Percentiles rank a stretch among this genome's conserved stretches.
These are phyloP conservation scores for Chrysomela aeneicollis DNA, from an alignment of 2,888 invertebrate species.

Conservation along the genomic window DNA sequence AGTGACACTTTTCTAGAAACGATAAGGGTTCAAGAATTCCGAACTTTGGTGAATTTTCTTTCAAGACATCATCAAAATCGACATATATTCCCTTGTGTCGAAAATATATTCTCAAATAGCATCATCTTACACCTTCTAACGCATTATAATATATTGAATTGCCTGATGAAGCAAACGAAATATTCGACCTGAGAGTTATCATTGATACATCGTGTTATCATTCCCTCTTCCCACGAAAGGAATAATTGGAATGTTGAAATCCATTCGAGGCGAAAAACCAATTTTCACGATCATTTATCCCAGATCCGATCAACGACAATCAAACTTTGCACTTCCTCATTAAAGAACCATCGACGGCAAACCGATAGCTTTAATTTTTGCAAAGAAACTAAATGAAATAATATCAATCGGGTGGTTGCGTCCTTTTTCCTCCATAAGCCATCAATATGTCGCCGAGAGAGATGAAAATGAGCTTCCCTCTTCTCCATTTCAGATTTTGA, in stretches of 20 bases:
- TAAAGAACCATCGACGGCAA: constrained; percentile 33
- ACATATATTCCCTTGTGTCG: too few relatives aligned
- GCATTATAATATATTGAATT: not conserved
- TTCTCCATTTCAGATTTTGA: constrained; percentile 20
- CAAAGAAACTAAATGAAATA: constrained; percentile 24
- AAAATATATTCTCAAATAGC: too few relatives aligned
- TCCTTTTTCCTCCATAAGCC: not conserved
- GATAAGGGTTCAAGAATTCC: too few relatives aligned
- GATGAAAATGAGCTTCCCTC: constrained; percentile 1
- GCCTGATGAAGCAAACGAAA: too few relatives aligned
- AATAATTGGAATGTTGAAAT: constrained; percentile 13
- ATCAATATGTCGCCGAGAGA: not conserved
- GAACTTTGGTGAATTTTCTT: too few relatives aligned
- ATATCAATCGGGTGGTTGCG: constrained; percentile 2
- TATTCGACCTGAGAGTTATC: too few relatives aligned
- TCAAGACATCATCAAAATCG: too few relatives aligned
- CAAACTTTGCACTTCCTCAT: constrained; percentile 32
- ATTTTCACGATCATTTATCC: constrained; percentile 25
- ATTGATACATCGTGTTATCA: too few relatives aligned
- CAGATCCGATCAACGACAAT: constrained; percentile 18
- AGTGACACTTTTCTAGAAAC: too few relatives aligned
- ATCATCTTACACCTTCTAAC: too few relatives aligned
- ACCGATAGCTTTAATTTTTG: constrained; percentile 37
- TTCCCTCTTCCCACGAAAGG: not conserved
- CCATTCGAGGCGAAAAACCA: constrained; percentile 16